phyloP scores from a whole-genome alignment of 2,888 invertebrate species.

The Sinelater perroti region DNA sequence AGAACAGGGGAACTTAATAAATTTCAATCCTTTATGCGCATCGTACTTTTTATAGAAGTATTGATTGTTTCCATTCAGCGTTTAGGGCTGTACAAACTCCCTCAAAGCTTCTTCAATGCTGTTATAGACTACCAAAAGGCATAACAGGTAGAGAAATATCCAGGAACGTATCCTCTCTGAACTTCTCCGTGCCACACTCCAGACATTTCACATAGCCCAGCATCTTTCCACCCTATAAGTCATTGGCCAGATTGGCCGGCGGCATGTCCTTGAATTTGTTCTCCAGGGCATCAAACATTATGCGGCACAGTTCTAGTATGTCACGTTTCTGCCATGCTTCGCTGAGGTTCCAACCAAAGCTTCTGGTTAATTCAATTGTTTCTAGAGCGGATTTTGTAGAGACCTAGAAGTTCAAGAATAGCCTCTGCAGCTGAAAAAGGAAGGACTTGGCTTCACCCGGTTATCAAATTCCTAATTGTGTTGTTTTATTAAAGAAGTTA shows the following conservation, averaged over 20 bases:
- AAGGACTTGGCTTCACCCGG: no score
- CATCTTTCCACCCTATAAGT: constrained; percentile 79
- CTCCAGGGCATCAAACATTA: constrained; percentile 91
- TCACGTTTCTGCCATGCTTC: constrained; percentile 95
- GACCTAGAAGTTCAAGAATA: no score
- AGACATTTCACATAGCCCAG: constrained; percentile 90
- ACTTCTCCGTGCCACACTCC: constrained; percentile 84
- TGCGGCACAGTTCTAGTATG: constrained; percentile 87
- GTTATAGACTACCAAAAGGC: constrained; percentile 83
- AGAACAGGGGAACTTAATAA: constrained; percentile 86
- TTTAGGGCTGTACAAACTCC: constrained; percentile 86
- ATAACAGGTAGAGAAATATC: constrained; percentile 87
- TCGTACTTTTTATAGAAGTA: constrained; percentile 90
- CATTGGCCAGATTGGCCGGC: constrained; percentile 82
- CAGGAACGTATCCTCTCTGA: constrained; percentile 81
- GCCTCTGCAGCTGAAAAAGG: no score
- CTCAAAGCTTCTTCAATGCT: constrained; percentile 83
- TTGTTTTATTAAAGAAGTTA: no score
- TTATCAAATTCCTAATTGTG: no score
- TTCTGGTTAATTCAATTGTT: constrained; percentile 85
- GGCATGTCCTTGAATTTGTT: constrained; percentile 83
- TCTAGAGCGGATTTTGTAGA: constrained; percentile 81
- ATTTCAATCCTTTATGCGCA: constrained; percentile 89
- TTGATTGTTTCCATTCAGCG: constrained; percentile 83
- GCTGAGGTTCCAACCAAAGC: constrained; percentile 90